A percentile compares a stretch with the other conserved stretches of the same genome.
These are phyloP conservation scores for Istiophorus platypterus DNA, from an alignment of 2,113 vertebrate species.

Conservation along the genomic window DNA sequence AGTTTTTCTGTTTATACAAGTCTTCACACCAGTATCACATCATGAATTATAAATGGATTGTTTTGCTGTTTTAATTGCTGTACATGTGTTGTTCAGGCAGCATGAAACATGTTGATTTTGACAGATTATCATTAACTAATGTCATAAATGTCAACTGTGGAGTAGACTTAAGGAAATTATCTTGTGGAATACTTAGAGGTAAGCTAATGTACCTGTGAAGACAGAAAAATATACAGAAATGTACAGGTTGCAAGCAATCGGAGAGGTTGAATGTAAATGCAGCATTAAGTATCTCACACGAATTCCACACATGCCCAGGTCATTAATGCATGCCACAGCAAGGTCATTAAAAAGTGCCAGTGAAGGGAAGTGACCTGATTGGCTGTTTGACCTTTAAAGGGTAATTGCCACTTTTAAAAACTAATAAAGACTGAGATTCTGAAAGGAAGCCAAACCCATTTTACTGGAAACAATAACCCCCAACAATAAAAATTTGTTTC, in stretches of 20 bases:
- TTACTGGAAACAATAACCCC: slow-evolving; percentile 78
- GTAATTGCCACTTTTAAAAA: slow-evolving; percentile 84
- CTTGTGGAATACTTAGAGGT: neutral
- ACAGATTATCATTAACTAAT: slow-evolving; percentile 35
- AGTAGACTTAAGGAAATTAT: neutral
- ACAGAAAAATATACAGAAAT: neutral
- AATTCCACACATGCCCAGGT: slow-evolving; percentile 43
- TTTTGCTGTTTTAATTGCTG: slow-evolving; percentile 45
- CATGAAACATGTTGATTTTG: slow-evolving; percentile 28
- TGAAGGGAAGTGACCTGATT: slow-evolving; percentile 75
- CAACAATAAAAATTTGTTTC: slow-evolving; percentile 79
- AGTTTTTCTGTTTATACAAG: slow-evolving; percentile 40
- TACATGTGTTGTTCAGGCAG: slow-evolving; percentile 41
- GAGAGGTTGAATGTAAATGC: slow-evolving; percentile 53
- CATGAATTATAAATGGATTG: slow-evolving; percentile 48
- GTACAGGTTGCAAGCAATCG: neutral
- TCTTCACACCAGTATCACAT: slow-evolving; percentile 27
- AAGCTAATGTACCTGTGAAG: neutral
- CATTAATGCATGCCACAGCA: slow-evolving; percentile 63
- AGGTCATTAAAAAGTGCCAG: slow-evolving; percentile 77
- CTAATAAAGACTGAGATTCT: slow-evolving; percentile 73
- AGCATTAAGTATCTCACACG: slow-evolving; percentile 40
- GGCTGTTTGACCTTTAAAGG: slow-evolving; percentile 85
- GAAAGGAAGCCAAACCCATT: slow-evolving; percentile 69
- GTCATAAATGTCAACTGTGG: neutral